These are phyloP conservation scores for Dipodomys merriami DNA, from an alignment of 2,113 vertebrate species.

Conservation along the genomic window DNA sequence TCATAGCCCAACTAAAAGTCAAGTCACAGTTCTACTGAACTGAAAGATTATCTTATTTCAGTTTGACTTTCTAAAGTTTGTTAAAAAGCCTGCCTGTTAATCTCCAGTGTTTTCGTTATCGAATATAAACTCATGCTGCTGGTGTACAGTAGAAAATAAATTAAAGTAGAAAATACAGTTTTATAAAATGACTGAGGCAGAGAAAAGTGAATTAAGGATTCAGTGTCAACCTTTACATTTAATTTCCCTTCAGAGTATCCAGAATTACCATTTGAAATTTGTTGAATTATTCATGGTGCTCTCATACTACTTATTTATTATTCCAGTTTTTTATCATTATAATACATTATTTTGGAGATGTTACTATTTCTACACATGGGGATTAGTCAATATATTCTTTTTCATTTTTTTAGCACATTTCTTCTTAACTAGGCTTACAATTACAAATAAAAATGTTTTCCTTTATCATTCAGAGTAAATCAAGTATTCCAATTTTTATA, in stretches of 20 bases:
- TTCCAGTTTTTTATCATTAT: conserved; percentile 67
- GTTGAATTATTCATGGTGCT: conserved; percentile 75
- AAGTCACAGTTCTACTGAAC: background rate
- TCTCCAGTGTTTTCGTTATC: background rate
- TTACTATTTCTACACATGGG: conserved; percentile 68
- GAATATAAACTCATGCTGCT: background rate
- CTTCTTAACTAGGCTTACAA: conserved; percentile 60
- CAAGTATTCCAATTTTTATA: conserved; percentile 59
- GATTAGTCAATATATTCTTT: conserved; percentile 66
- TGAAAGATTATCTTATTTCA: background rate
- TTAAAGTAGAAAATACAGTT: background rate
- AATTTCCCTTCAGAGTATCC: conserved; percentile 69
- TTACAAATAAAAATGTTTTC: conserved; percentile 58
- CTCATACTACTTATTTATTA: conserved; percentile 72
- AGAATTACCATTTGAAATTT: conserved; percentile 52
- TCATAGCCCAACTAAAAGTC: too few species aligned
- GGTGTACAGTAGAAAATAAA: background rate
- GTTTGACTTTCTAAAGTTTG: conserved; percentile 6
- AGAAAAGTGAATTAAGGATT: conserved; percentile 50
- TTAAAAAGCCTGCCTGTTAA: background rate
- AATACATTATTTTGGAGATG: conserved; percentile 76
- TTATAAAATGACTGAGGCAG: conserved; percentile 46
- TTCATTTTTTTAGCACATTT: conserved; percentile 70
- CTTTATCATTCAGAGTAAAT: conserved; percentile 73
- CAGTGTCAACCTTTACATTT: conserved; percentile 20